Evolutionary conservation across 2,113 vertebrate genomes (phyloP), one percentile per base, ranked within the genome.

Genomic region (Uropsilus gracilis): DNA sequence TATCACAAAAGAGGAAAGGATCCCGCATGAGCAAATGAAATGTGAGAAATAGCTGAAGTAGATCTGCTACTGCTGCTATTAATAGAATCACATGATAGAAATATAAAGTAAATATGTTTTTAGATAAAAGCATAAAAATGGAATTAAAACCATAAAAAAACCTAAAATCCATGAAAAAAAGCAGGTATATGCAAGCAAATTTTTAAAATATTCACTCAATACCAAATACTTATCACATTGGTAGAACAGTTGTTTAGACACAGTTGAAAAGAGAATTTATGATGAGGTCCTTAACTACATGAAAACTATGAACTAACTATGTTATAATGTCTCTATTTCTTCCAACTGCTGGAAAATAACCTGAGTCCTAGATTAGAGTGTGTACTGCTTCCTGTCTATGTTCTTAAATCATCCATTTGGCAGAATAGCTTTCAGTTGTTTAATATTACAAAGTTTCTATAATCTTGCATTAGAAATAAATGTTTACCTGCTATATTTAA

Each of bases 121-220:
- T 68, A 90, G 66, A 48, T 46, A 86, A 82, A 20, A 20, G 24
- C 3, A 46, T 22, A 34, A 6, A 57, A 76, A 83, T 59, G 28
- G 50, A 84, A 84, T 68, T 55, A 37, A 86, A 53, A 55, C 11
- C 8, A 28, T 66, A 59, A 82, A n/a, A 73, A 90, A 57, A n/a
- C 59, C 30, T 48, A 39, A 80, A 89, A 69, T 89, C 50, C 4
- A 59, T 39, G 32, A 37, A 88, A 59, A 86, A 63, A 39, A 77
- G 8, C n/a, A 30, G 16, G 16, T 30, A 90, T n/a, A 85, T 59
- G 32, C 87, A 89, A 72, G 46, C n/a, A n/a, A n/a, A n/a, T n/a
- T n/a, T n/a, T n/a, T 66, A 28, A 73, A 76, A 83, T 64, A 46
- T 22, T 42, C 8, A 24, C 37, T 89, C 91, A 22, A 8, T 53